Evolutionary conservation across 2,113 vertebrate genomes (phyloP), one percentile per base, ranked within the genome.

Genomic region (Brachyhypopomus occidentalis): DNA sequence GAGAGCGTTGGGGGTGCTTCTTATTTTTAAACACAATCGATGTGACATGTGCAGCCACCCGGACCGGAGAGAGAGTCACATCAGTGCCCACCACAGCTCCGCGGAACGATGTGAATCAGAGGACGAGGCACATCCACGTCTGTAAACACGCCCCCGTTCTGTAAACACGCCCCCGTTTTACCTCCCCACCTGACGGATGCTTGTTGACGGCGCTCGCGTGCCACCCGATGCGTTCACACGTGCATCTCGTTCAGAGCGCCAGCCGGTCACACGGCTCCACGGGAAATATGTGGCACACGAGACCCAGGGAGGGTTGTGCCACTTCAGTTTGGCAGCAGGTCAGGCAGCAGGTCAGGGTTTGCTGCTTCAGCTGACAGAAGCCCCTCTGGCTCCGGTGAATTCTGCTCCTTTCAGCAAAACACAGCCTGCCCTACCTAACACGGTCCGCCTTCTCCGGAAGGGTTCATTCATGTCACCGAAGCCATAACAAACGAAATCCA

Each of bases 41-140:
- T 55, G 70, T n/a, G 22, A 83, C 87, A 74, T 79, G 86, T 86
- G 88, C 84, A 84, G 83, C 79, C 80, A 79, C 70, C 80, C 80
- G 82, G 88, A 87, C 83, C 69, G 81, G 69, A 62, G 83, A 89
- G 83, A 87, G 80, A 88, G 58, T 86, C 78, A 81, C 84, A 84
- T 88, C 63, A 63, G 78, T 88, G 88, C 88, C 87, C 30, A 3
- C 30, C 30, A 30, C 85, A 90, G 86, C 80, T 73, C 78, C 84
- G 85, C 60, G 6, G 6, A 11, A 27, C 30, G 87, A 93, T 93
- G 89, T 91, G 92, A 91, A 92, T 94, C 92, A 93, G 79, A 89
- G 84, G 38, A 71, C 48, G 83, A 87, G 85, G 78, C 45, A 45
- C 52, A n/a, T 27, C 45, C 38, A 58, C 74, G 23, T 22, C 30